Base-by-base conservation (phyloP, 2,113 vertebrate species). In the Tragelaphus imberbis region DNA sequence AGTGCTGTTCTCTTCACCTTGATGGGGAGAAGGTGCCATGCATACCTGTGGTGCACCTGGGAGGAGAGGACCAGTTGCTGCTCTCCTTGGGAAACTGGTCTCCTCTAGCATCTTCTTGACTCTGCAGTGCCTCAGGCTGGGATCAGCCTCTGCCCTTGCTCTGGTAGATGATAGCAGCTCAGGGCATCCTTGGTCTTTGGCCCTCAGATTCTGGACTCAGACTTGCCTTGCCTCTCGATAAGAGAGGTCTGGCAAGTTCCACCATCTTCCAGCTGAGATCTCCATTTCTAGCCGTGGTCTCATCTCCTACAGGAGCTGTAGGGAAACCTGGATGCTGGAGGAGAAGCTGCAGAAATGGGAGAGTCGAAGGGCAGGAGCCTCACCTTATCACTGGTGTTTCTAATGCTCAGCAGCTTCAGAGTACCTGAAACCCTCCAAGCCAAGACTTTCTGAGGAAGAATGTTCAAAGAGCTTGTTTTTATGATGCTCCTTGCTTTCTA, bases 331-430 rank as follows among this genome's bases (percentile, higher is more conserved):
- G 90, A 23, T 58, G 25, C 58, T 0, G 0, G 58, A 55, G 30
- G 30, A 86, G 63, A 84, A 56, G 36, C 53, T 61, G 27, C 36
- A 87, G 90, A 36, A 44, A 58, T 44, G 56, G 36, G 28, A 63
- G 17, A 58, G 36, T 51, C 6, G 0, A 71, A 23, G 51, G 56
- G 40, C 15, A 30, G 27, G 27, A 79, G 2, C 25, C 40, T 51
- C 16, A 21, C 5, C 4, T 23, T 5, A 5, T n/a, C 28, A 3
- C 28, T 10, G 21, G 61, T 17, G 30, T 33, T 19, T 27, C 71
- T 47, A 47, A 2, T 0, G 0, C 30, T 23, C 61, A 33, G 44
- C 16, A 27, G n/a, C 28, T 28, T 21, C 12, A n/a, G 17, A 88
- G 14, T 36, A 23, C 23, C 23, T 14, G 27, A 51, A 23, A 15